A percentile compares a stretch with the other conserved stretches of the same genome.
These are phyloP conservation scores for Trinorchestia longiramus DNA, from an alignment of 1,140 invertebrate genomes.

Conservation along the genomic window DNA sequence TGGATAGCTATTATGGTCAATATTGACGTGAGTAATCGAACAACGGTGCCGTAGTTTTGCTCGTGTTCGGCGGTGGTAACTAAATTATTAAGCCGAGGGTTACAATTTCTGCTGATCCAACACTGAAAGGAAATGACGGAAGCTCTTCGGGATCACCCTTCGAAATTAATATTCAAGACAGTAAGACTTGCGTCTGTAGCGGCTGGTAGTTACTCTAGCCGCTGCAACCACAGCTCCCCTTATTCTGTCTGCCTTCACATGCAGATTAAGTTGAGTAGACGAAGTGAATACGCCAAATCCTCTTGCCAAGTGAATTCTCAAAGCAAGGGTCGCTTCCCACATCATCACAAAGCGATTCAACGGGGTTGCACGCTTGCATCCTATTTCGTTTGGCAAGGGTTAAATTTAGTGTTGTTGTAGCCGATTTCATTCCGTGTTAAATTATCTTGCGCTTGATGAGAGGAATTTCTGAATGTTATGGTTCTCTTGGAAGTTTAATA, in stretches of 20 bases:
- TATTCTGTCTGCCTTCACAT: constrained; percentile 23
- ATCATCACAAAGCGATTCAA: not conserved
- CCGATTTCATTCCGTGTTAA: not conserved
- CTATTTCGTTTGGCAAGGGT: not conserved
- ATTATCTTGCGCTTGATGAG: not conserved
- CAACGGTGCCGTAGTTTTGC: not conserved
- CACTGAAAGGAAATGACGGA: not conserved
- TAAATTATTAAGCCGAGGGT: not conserved
- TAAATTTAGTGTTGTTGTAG: not conserved
- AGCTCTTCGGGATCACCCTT: not conserved
- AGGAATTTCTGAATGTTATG: not conserved
- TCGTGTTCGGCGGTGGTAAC: not conserved
- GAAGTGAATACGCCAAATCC: constrained; percentile 20
- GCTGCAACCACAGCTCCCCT: constrained; percentile 8
- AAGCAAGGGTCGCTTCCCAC: not conserved
- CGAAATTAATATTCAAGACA: constrained; percentile 29
- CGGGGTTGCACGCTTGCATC: not conserved
- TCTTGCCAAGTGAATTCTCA: not conserved
- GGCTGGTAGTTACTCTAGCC: not conserved
- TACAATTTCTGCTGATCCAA: not conserved
- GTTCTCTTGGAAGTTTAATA: not conserved
- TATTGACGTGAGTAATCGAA: not conserved
- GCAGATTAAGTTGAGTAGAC: constrained; percentile 38
- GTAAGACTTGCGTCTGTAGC: not conserved
- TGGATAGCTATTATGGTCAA: not conserved